Conservation (phyloP, 1,140 invertebrate genomes). For the Formica selysi region DNA sequence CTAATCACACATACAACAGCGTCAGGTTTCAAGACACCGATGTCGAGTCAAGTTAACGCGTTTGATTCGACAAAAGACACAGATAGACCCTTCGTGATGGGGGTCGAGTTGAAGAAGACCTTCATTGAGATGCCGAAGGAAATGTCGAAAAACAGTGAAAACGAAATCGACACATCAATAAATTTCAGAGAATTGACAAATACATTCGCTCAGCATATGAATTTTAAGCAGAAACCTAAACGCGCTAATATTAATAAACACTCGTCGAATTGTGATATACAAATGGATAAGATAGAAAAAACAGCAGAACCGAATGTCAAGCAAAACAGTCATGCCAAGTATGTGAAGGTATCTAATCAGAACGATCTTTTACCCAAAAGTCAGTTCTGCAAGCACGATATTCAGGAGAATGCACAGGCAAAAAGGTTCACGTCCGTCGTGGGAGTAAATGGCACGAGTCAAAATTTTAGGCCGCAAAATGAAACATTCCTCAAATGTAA, state of each 20-base stretch:
- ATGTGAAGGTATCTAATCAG: not conserved
- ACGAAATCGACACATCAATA: conserved; percentile 75
- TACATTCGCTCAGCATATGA: conserved; percentile 79
- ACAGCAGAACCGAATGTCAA: conserved; percentile 32
- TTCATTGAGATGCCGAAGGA: conserved; percentile 27
- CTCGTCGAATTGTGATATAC: conserved; percentile 69
- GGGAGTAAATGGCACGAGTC: conserved; percentile 68
- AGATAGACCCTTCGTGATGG: conserved; percentile 76
- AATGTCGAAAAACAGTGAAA: conserved; percentile 50
- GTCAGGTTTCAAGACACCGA: conserved; percentile 80
- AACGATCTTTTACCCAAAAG: not conserved
- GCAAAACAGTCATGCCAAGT: conserved; percentile 61
- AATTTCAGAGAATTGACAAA: conserved; percentile 83
- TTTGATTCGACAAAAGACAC: conserved; percentile 38
- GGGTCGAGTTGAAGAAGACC: conserved; percentile 76
- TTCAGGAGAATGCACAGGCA: not conserved
- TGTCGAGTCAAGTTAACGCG: conserved; percentile 52
- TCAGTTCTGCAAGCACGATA: conserved; percentile 7
- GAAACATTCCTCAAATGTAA: conserved; percentile 40
- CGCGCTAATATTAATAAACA: conserved; percentile 64
- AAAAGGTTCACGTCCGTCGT: conserved; percentile 77
- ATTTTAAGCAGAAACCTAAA: conserved; percentile 72
- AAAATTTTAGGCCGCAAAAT: conserved; percentile 40
- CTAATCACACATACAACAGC: conserved; percentile 75
- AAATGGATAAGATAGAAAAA: conserved; percentile 14